Percentiles rank a stretch among this genome's conserved stretches.
phyloP scores from a whole-genome alignment of 23 tunicate genomes.

The Ascidia mentula region DNA sequence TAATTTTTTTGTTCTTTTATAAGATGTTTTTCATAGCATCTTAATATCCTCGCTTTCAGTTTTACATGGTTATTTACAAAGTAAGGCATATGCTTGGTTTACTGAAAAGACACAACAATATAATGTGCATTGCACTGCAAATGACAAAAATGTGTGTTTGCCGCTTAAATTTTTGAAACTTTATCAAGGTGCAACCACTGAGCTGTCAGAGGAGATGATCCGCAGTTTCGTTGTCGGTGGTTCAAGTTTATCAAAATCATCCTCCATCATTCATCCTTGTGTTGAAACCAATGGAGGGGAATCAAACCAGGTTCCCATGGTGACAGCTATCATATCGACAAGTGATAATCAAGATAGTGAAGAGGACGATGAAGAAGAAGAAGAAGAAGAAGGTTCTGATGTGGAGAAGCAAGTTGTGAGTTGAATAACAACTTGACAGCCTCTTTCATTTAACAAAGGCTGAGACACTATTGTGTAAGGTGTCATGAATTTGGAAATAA shows the following conservation, averaged over 20 bases:
- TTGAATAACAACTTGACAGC: too few relatives aligned
- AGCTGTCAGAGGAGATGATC: slow-evolving; percentile 37
- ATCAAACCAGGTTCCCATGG: background rate
- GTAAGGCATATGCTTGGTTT: too few relatives aligned
- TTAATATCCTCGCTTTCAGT: too few relatives aligned
- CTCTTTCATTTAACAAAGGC: too few relatives aligned
- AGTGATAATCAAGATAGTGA: background rate
- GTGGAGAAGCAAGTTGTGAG: slow-evolving; percentile 29
- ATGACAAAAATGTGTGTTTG: too few relatives aligned
- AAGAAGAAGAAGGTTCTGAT: background rate
- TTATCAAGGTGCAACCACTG: background rate
- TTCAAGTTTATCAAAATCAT: background rate
- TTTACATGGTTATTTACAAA: too few relatives aligned
- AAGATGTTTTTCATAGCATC: too few relatives aligned
- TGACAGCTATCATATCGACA: slow-evolving; percentile 20
- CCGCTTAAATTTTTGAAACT: background rate
- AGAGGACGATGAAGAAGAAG: background rate
- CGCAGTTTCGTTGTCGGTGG: slow-evolving; percentile 43
- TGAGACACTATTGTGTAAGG: too few relatives aligned
- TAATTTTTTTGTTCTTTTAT: too few relatives aligned
- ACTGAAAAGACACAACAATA: background rate
- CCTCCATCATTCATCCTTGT: background rate
- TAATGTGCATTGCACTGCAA: background rate
- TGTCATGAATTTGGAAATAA: too few relatives aligned
- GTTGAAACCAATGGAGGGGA: background rate